Conservation (phyloP, 2,797 vertebrate genomes). For the Crossoptilon crossoptilon region DNA sequence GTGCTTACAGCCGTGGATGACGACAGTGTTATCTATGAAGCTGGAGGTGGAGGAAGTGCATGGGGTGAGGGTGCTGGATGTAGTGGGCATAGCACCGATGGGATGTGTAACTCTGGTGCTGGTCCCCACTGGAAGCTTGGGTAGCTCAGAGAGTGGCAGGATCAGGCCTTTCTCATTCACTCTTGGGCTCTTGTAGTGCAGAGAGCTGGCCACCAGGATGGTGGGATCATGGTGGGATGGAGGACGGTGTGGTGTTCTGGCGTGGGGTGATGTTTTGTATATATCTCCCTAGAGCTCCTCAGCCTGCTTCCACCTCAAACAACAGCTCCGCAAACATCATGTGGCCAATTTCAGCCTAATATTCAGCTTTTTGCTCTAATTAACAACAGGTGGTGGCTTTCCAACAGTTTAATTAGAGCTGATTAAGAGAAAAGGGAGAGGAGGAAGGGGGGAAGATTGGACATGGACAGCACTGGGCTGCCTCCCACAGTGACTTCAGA, state of each 20-base stretch:
- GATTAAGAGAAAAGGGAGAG: constrained; percentile 62
- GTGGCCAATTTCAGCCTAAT: constrained; percentile 76
- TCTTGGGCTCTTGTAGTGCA: not conserved
- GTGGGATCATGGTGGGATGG: not conserved
- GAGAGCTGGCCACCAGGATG: too few relatives aligned
- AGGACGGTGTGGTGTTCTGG: not conserved
- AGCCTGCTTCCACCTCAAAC: constrained; percentile 52
- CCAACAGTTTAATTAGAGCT: constrained; percentile 78
- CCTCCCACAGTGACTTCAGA: not conserved
- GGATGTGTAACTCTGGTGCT: not conserved
- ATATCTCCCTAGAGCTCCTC: not conserved
- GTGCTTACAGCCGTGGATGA: not conserved
- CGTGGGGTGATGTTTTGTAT: not conserved
- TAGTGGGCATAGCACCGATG: not conserved
- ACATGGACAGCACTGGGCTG: not conserved
- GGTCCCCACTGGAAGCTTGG: not conserved
- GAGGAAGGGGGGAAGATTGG: not conserved
- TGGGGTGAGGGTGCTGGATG: not conserved
- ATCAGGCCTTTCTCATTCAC: not conserved
- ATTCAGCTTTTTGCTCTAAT: constrained; percentile 78
- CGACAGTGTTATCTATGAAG: not conserved
- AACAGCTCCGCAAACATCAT: constrained; percentile 56
- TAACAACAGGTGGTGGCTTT: constrained; percentile 78
- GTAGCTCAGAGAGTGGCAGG: not conserved
- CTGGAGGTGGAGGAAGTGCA: not conserved